Conservation (phyloP, 1,140 invertebrate genomes). For the Coptotermes formosanus region DNA sequence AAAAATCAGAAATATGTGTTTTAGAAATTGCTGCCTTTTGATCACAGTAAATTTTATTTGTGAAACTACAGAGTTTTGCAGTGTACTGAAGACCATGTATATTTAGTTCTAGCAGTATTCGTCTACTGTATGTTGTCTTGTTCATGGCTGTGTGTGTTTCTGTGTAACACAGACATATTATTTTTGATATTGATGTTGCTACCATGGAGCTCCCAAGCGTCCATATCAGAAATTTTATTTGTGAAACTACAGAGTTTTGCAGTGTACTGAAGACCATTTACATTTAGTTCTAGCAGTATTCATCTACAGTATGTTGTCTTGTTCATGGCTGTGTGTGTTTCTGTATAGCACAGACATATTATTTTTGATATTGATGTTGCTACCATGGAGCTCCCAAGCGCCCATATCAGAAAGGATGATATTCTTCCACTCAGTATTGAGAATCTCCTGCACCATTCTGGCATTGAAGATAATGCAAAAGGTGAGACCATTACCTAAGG, state of each 20-base stretch:
- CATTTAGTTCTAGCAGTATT: neutral
- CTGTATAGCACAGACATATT: conserved; percentile 38
- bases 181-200: conserved; percentile 59
- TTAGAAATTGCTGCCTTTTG: too few species aligned
- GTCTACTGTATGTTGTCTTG: neutral
- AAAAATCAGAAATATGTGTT: too few species aligned
- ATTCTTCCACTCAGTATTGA: conserved; percentile 57
- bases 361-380: conserved; percentile 60
- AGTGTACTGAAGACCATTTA: neutral
- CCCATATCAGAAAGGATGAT: conserved; percentile 53
- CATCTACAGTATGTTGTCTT: neutral
- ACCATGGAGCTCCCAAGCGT: conserved; percentile 50
- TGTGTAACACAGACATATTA: conserved; percentile 40
- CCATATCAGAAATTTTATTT: conserved; percentile 48
- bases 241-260: too few species aligned
- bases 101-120: neutral
- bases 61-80: too few species aligned
- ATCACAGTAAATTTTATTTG: too few species aligned
- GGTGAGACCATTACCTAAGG: conserved; percentile 40
- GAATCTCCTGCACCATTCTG: conserved; percentile 57
- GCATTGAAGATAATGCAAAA: conserved; percentile 51
- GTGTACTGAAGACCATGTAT: neutral
- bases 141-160: neutral
- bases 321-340: neutral
- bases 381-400: conserved; percentile 49